Conservation (phyloP, 2,888 invertebrate genomes). For the Diabrotica balteata region DNA sequence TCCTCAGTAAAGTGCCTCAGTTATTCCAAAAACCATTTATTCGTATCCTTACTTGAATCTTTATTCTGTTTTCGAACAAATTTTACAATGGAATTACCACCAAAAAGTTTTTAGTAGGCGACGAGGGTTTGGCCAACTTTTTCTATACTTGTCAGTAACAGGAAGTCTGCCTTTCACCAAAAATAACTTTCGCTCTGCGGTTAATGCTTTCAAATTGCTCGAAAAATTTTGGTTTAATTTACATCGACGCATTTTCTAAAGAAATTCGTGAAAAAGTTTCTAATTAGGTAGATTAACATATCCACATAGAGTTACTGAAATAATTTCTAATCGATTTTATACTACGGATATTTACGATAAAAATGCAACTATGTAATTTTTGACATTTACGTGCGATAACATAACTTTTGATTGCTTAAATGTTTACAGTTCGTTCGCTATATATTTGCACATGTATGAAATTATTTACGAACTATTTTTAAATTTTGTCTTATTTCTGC, state of each 20-base stretch:
- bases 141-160: slow-evolving; percentile 2
- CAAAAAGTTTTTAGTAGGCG: slow-evolving; percentile 6
- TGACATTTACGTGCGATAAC: too few relatives aligned
- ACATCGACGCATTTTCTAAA: background rate
- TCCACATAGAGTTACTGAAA: too few relatives aligned
- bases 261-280: background rate
- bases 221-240: slow-evolving; percentile 5
- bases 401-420: too few relatives aligned
- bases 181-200: slow-evolving; percentile 4
- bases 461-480: too few relatives aligned
- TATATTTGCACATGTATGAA: too few relatives aligned
- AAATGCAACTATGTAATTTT: too few relatives aligned
- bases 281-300: background rate
- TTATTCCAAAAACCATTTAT: slow-evolving; percentile 6
- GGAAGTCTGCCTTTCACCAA: slow-evolving; percentile 13
- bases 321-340: too few relatives aligned
- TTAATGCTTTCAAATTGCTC: slow-evolving; percentile 1
- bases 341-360: too few relatives aligned
- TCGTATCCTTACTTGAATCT: slow-evolving; percentile 2
- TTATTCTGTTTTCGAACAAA: slow-evolving; percentile 6
- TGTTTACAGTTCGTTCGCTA: too few relatives aligned
- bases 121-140: slow-evolving; percentile 4
- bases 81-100: slow-evolving; percentile 4
- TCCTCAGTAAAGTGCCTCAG: slow-evolving; percentile 3
- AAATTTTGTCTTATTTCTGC: too few relatives aligned